Percentiles rank a stretch among this genome's conserved stretches.
Evolutionary conservation across 2,888 invertebrate species (phyloP).

Genomic region (Branchellion lobata): DNA sequence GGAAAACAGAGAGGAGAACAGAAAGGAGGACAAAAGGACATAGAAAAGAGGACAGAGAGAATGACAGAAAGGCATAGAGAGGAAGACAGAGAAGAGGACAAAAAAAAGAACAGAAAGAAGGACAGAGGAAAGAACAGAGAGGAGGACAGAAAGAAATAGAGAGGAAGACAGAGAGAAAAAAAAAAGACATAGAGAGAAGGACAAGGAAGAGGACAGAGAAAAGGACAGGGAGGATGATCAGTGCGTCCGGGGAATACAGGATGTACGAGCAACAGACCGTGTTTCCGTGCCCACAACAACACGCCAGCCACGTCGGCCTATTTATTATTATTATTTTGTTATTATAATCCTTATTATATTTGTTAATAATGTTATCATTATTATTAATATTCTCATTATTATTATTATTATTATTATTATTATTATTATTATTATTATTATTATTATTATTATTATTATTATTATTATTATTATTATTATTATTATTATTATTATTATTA

Average conservation of each 20-base stretch:
- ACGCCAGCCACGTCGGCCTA: neutral
- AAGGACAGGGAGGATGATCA: neutral
- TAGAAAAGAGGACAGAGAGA: too few relatives aligned
- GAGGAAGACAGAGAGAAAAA: too few relatives aligned
- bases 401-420: neutral
- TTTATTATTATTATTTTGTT: neutral
- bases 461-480: neutral
- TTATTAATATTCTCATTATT: neutral
- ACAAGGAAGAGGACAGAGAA: too few relatives aligned
- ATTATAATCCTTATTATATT: neutral
- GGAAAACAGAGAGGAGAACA: too few relatives aligned
- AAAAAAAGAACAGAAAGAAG: too few relatives aligned
- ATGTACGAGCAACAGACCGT: neutral
- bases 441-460: neutral
- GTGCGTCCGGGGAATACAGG: constrained; percentile 5
- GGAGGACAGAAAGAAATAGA: too few relatives aligned
- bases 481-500: too few relatives aligned
- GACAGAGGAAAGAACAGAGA: too few relatives aligned
- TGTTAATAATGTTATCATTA: neutral
- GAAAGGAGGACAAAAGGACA: too few relatives aligned
- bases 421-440: neutral
- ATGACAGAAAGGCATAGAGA: too few relatives aligned
- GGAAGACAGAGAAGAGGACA: too few relatives aligned
- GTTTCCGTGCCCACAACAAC: neutral
- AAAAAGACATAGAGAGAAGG: too few relatives aligned